Percentiles rank a stretch among this genome's conserved stretches.
phyloP scores from a whole-genome alignment of 2,888 invertebrate species.

The Pseudeuparius sepicola region DNA sequence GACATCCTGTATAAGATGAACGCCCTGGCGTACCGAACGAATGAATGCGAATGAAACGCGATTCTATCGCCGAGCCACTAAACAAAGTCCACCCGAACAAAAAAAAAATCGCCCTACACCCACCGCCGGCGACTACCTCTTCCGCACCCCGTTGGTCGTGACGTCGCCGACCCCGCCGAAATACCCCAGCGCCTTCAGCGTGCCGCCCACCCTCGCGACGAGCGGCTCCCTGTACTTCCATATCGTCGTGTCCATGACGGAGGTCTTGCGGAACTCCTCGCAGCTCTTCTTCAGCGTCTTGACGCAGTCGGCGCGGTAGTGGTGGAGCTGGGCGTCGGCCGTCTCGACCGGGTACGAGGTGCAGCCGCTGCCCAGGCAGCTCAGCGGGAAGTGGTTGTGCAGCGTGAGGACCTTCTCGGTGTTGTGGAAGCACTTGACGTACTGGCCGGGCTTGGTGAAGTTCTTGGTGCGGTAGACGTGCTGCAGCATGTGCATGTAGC shows the following conservation, averaged over 20 bases:
- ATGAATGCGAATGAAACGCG: too few species aligned
- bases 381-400: constrained; percentile 88
- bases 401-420: constrained; percentile 79
- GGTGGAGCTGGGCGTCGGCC: constrained; percentile 78
- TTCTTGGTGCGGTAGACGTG: constrained; percentile 84
- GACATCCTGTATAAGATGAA: too few species aligned
- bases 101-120: too few species aligned
- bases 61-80: too few species aligned
- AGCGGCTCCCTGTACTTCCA: constrained; percentile 80
- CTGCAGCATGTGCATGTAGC: constrained; percentile 87
- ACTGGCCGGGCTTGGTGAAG: constrained; percentile 87
- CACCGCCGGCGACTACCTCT: too few species aligned
- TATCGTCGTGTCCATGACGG: constrained; percentile 74
- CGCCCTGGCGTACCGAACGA: too few species aligned
- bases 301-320: constrained; percentile 88
- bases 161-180: too few species aligned
- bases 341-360: constrained; percentile 78
- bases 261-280: constrained; percentile 70
- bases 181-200: constrained; percentile 60
- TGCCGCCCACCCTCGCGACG: constrained; percentile 56
- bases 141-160: too few species aligned
- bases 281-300: constrained; percentile 76
- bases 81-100: too few species aligned
- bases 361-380: constrained; percentile 72
- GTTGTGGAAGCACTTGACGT: constrained; percentile 90